Evolutionary conservation across 2,888 invertebrate genomes (phyloP), one percentile per base, ranked within the genome.

Genomic region (Drosophila histrio): DNA sequence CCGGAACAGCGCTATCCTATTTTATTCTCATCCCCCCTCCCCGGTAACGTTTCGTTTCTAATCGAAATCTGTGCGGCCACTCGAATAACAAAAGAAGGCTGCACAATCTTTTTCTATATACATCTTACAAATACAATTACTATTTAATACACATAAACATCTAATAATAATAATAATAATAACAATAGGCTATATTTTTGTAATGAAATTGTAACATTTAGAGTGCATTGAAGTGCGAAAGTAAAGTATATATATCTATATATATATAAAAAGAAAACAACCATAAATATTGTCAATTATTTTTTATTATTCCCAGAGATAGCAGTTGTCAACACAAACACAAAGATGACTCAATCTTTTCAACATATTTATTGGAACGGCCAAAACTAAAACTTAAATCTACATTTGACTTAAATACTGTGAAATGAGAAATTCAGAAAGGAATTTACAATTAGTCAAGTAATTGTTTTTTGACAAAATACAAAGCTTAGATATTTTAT

Each of bases 111-210:
- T 76, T 76, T 72, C 75, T 68, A 76, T 68, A 76, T 65, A 47
- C 39, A 64, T 60, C 75, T 62, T 70, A 74, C 74, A 74, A 70
- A 74, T 71, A 72, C 68, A 75, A 76, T 72, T 72, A 75, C 57
- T 75, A 54, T 62, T 73, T 72, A 73, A 73, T 60, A 61, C 60
- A 62, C 60, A 53, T 59, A 72, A 57, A 56, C 58, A 67, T 64
- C 22, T 64, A 61, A 71, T 59, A 22, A 30, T n/a, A 30, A 30
- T n/a, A 32, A 32, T 4, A 32, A 19, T 6, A 36, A 46, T 53
- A 79, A 82, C 74, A 74, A 85, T 82, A 82, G 82, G 79, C 82
- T 82, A 82, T 77, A 82, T 82, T 82, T 82, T 82, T 82, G 75
- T 82, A 82, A 85, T 85, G 82, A 85, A 76, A 82, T 75, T 82